phyloP scores from a whole-genome alignment of 2,113 vertebrate genomes.

The Esox niger region DNA sequence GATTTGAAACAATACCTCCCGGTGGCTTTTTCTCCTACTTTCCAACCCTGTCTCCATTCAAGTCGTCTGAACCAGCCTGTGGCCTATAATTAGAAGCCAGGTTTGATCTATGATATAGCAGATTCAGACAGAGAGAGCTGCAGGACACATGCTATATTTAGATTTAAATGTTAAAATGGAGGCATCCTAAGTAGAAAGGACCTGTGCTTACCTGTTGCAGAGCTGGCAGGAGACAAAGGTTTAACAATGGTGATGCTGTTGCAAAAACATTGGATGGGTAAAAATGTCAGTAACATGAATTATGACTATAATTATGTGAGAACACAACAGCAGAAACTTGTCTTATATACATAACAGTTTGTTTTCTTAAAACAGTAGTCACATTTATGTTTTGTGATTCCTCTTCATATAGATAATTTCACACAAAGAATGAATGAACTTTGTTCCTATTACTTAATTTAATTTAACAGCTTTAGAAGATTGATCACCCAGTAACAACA shows the following conservation, averaged over 20 bases:
- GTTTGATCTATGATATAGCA: background rate
- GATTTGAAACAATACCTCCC: too few species aligned
- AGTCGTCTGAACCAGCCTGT: background rate
- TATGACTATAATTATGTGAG: background rate
- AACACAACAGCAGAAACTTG: too few species aligned
- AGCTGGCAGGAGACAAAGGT: background rate
- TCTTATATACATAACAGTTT: too few species aligned
- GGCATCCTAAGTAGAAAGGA: slow-evolving; percentile 25
- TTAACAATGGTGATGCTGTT: background rate
- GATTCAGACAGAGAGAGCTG: background rate
- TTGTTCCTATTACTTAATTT: too few species aligned
- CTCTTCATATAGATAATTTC: too few species aligned
- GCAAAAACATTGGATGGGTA: background rate
- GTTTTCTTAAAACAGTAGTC: too few species aligned
- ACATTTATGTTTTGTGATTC: too few species aligned
- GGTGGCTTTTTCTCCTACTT: too few species aligned
- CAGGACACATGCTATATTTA: slow-evolving; percentile 31
- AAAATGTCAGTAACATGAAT: background rate
- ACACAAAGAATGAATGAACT: too few species aligned
- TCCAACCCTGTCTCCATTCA: too few species aligned
- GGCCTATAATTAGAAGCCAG: background rate
- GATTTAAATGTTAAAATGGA: slow-evolving; percentile 15
- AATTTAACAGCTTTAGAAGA: too few species aligned
- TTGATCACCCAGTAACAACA: too few species aligned
- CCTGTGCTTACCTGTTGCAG: background rate